Conservation (phyloP, 2,888 invertebrate species). For the Odontocolon sp. region DNA sequence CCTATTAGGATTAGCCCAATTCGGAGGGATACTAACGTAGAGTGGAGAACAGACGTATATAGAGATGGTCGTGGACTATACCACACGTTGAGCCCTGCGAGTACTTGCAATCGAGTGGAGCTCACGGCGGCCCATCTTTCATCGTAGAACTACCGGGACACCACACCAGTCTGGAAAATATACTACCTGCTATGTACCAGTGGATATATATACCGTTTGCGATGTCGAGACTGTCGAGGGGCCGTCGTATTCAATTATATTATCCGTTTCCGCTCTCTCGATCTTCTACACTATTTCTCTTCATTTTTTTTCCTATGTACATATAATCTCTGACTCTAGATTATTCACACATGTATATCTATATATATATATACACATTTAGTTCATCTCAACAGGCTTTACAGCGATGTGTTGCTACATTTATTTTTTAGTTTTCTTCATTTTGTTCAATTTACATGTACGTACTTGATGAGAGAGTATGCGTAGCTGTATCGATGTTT, state of each 20-base stretch:
- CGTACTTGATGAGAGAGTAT: not conserved
- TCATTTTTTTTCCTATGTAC: constrained; percentile 3
- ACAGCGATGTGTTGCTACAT: too few relatives aligned
- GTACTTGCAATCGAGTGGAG: constrained; percentile 33
- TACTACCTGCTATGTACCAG: not conserved
- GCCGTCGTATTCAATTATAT: constrained; percentile 27
- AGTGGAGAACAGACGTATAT: too few relatives aligned
- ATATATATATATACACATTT: not conserved
- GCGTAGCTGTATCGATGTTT: not conserved
- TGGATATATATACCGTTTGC: not conserved
- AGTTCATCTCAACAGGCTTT: too few relatives aligned
- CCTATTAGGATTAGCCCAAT: constrained; percentile 54
- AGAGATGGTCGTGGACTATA: too few relatives aligned
- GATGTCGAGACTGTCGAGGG: not conserved
- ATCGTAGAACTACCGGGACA: constrained; percentile 35
- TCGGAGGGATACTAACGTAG: constrained; percentile 20
- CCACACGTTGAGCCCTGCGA: not conserved
- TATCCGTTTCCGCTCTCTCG: constrained; percentile 9
- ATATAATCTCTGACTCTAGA: too few relatives aligned
- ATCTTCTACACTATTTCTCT: constrained; percentile 6
- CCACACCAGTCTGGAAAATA: constrained; percentile 16
- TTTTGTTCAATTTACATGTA: not conserved
- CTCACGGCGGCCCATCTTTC: constrained; percentile 48
- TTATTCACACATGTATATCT: too few relatives aligned
- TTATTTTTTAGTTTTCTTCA: not conserved